Evolutionary conservation across 2,888 invertebrate species (phyloP), one percentile per base, ranked within the genome.

Genomic region (Aphrophora alni): DNA sequence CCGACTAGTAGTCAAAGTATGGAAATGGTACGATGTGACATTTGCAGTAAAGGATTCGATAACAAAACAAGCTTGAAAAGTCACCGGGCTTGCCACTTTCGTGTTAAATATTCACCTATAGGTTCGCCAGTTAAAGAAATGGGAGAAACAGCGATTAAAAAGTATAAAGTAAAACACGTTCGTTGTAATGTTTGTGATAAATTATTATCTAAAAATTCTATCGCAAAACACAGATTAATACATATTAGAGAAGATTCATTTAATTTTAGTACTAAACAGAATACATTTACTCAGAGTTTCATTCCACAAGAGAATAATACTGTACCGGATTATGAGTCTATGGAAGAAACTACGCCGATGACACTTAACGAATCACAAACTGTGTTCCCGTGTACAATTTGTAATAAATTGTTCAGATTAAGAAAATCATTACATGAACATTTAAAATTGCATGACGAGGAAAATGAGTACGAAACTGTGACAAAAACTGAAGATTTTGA

Each of bases 171-270:
- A 8, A 81, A 75, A 69, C 77, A 81, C n/a, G 75, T 81, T n/a
- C 59, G 77, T 5, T 81, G 81, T 70, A 78, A 81, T 24, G 28
- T 75, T 1, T 81, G 81, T 21, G 33, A 81, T 38, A 81, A 81
- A 27, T 21, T 78, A 14, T 72, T 81, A 33, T 81, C 81, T 4
- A 73, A 75, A 28, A 81, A 77, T 59, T 81, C 81, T n/a, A 75
- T 81, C 26, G 75, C 78, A 8, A 81, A 81, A 75, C 81, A 81
- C 69, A 78, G 74, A 33, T 78, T 77, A 70, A 78, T 81, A 38
- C 81, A 81, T 44, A 33, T 24, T 25, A 25, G 77, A 38, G 72
- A 78, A 33, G 76, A 72, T 44, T 44, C 44, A 2, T 59, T 21
- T 21, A 3, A 59, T 5, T 59, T 10, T 14, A 44, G 17, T 14